Percentiles rank a stretch among this genome's conserved stretches.
phyloP scores from a whole-genome alignment of 2,797 vertebrate species.

The Peromyscus aztecus region DNA sequence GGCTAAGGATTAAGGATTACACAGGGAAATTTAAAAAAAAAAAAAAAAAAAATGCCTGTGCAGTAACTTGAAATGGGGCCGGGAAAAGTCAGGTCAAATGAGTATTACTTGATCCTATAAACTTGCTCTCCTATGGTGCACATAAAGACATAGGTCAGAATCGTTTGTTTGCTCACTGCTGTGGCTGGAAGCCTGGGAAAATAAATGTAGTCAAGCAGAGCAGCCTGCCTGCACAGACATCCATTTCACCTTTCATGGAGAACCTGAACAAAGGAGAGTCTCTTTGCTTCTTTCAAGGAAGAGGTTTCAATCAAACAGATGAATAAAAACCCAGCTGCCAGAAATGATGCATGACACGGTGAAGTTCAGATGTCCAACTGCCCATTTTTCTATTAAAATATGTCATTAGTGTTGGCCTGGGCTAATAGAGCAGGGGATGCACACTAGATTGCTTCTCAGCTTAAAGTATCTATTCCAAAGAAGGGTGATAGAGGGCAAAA shows the following conservation, averaged over 20 bases:
- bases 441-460: conserved; percentile 56
- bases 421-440: conserved; percentile 66
- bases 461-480: conserved; percentile 55
- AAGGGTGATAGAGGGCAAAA: conserved; percentile 68
- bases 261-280: conserved; percentile 83
- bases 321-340: conserved; percentile 85
- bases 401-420: conserved; percentile 69
- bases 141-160: conserved; percentile 73
- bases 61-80: conserved; percentile 55
- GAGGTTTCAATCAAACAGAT: conserved; percentile 79
- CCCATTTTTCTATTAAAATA: conserved; percentile 86
- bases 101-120: conserved; percentile 58
- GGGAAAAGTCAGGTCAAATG: conserved; percentile 61
- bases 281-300: conserved; percentile 82
- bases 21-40: not conserved
- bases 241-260: conserved; percentile 85
- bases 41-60: conserved; percentile 41
- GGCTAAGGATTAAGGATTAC: conserved; percentile 52
- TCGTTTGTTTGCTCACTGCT: conserved; percentile 73
- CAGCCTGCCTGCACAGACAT: conserved; percentile 81
- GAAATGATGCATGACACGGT: conserved; percentile 75
- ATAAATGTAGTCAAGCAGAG: conserved; percentile 79
- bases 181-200: conserved; percentile 78
- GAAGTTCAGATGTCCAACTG: conserved; percentile 80
- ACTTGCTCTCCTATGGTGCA: conserved; percentile 27